Conservation (phyloP, 53 echinoderm and acorn worm species). For the Henricia sp. region DNA sequence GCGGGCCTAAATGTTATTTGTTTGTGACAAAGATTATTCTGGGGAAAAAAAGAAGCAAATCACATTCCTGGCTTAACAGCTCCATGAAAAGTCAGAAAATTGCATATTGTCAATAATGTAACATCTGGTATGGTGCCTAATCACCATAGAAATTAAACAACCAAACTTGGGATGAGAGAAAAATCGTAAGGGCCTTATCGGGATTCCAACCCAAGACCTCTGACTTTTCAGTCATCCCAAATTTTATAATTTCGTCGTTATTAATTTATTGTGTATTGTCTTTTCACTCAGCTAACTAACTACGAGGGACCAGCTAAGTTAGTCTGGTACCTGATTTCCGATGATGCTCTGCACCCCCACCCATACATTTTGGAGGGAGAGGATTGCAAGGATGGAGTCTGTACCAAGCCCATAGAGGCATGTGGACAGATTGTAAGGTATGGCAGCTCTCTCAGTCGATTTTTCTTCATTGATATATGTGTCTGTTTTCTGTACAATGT, state of each 20-base stretch:
- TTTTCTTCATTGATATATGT: too few relatives aligned
- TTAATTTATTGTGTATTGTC: neutral
- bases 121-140: neutral
- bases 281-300: constrained; percentile 22
- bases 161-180: neutral
- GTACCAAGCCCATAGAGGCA: constrained; percentile 32
- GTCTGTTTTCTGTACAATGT: too few relatives aligned
- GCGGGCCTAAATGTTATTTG: too few relatives aligned
- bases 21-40: too few relatives aligned
- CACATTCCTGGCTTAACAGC: too few relatives aligned
- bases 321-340: constrained; percentile 39
- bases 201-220: neutral
- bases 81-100: too few relatives aligned
- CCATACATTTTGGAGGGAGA: constrained; percentile 49
- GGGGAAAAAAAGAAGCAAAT: too few relatives aligned
- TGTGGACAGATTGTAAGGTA: constrained; percentile 35
- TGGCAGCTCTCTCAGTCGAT: too few relatives aligned
- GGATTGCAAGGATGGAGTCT: constrained; percentile 47
- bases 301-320: constrained; percentile 10
- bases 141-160: too few relatives aligned
- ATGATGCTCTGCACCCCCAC: constrained; percentile 28
- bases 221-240: neutral
- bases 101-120: neutral
- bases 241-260: neutral
- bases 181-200: neutral